Conservation (phyloP, 2,797 vertebrate species). For the Astyanax mexicanus region DNA sequence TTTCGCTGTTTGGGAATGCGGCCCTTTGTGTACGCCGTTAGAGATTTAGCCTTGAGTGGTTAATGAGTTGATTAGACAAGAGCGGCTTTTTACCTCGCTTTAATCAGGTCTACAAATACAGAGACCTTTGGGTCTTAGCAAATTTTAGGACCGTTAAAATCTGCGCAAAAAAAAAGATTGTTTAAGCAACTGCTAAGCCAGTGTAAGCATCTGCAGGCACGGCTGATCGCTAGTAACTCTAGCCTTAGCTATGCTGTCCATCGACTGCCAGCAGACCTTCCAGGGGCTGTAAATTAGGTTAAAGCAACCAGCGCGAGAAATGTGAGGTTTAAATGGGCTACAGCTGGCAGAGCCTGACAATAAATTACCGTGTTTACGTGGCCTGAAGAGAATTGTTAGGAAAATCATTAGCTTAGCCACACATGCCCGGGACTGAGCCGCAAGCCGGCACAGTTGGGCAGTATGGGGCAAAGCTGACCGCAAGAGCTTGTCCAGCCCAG, state of each 20-base stretch:
- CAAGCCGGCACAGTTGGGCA: slow-evolving; percentile 17
- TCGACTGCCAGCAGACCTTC: neutral
- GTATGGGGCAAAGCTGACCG: slow-evolving; percentile 18
- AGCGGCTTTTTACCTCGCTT: slow-evolving; percentile 6
- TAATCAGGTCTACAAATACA: slow-evolving; percentile 30
- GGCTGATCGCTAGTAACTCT: neutral
- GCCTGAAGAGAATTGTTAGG: slow-evolving; percentile 34
- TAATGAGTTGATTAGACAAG: slow-evolving; percentile 26
- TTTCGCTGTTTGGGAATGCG: neutral
- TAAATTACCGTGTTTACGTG: slow-evolving; percentile 31
- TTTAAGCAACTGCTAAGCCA: neutral
- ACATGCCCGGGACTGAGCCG: slow-evolving; percentile 24
- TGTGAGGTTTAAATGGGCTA: slow-evolving; percentile 27
- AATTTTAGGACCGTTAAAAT: no score
- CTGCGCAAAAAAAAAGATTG: neutral
- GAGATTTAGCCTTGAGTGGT: slow-evolving; percentile 2
- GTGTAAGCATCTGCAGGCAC: neutral
- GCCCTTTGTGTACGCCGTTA: slow-evolving; percentile 25
- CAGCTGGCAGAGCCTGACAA: slow-evolving; percentile 6
- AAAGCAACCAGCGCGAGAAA: slow-evolving; percentile 41
- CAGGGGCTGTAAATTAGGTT: slow-evolving; percentile 30
- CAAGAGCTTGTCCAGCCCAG: no score
- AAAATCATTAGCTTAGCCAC: slow-evolving; percentile 37
- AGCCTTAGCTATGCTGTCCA: neutral
- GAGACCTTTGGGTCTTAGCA: no score